Evolutionary conservation across 2,113 vertebrate species (phyloP).

Genomic region (Bos javanicus): DNA sequence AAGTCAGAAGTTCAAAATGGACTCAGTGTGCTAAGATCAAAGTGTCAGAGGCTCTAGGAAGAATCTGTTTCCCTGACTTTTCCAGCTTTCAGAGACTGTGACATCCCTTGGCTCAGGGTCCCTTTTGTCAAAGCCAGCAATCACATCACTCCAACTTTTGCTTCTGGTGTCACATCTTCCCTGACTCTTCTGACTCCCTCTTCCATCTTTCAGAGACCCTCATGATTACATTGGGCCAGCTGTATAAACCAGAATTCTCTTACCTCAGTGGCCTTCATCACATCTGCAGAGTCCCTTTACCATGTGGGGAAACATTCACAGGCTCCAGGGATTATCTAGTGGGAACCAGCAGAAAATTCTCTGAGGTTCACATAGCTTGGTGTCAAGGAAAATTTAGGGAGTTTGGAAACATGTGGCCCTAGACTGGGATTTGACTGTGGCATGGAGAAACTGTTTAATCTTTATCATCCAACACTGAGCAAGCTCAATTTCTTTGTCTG

Average conservation of each 20-base stretch:
- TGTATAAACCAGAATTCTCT: not conserved
- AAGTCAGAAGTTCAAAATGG: not conserved
- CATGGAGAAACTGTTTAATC: not conserved
- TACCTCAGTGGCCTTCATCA: not conserved
- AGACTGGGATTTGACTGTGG: not conserved
- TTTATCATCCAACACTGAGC: not conserved
- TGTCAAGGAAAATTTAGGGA: not conserved
- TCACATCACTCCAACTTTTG: not conserved
- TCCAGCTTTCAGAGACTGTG: not conserved
- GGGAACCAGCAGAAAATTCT: not conserved
- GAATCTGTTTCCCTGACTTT: not conserved
- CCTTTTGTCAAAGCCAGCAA: not conserved
- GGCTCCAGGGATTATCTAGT: not conserved
- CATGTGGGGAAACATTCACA: not conserved
- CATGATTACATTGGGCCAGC: not conserved
- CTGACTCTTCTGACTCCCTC: not conserved
- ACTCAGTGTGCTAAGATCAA: not conserved
- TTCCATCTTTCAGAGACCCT: not conserved
- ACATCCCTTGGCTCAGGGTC: too few relatives aligned
- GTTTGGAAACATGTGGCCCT: not conserved
- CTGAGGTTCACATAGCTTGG: not conserved
- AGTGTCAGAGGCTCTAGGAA: not conserved
- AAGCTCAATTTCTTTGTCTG: not conserved
- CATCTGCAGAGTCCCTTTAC: not conserved
- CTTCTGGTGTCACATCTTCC: not conserved